phyloP scores from a whole-genome alignment of 1,140 invertebrate genomes.

The Lepidostoma basale region DNA sequence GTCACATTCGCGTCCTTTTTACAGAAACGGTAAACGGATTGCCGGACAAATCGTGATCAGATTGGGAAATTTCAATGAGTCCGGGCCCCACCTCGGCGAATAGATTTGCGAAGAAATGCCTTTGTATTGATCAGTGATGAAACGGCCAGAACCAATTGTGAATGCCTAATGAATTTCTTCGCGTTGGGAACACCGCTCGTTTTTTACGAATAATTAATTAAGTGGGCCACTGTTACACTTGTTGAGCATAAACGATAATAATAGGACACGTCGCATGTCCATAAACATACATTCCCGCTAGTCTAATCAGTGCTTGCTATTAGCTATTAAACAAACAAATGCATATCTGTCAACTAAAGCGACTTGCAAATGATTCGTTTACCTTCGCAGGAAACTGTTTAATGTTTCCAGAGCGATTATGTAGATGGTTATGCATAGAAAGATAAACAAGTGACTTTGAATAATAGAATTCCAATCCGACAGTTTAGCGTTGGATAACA shows the following conservation, averaged over 20 bases:
- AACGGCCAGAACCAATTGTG: constrained; percentile 1
- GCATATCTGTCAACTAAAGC: not conserved
- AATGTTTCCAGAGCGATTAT: not conserved
- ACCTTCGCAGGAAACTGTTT: not conserved
- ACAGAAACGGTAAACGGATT: constrained; percentile 5
- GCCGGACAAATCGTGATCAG: constrained; percentile 12
- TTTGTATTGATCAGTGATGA: constrained; percentile 23
- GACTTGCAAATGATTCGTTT: not conserved
- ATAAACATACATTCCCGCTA: no score
- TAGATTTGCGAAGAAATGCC: constrained; percentile 9
- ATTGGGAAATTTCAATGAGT: constrained; percentile 11
- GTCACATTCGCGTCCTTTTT: constrained; percentile 23
- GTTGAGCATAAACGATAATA: not conserved
- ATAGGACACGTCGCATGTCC: constrained; percentile 9
- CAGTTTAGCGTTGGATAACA: no score
- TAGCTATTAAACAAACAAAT: constrained; percentile 1
- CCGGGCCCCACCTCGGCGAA: constrained; percentile 6
- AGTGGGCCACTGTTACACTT: constrained; percentile 19
- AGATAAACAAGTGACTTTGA: not conserved
- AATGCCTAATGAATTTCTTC: constrained; percentile 10
- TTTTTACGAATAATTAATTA: constrained; percentile 29
- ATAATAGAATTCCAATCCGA: no score
- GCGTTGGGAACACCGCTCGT: constrained; percentile 12
- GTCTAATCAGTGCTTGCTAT: not conserved
- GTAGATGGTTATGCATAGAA: not conserved